Evolutionary conservation across 2,113 vertebrate genomes (phyloP).

Genomic region (human (Homo sapiens)): DNA sequence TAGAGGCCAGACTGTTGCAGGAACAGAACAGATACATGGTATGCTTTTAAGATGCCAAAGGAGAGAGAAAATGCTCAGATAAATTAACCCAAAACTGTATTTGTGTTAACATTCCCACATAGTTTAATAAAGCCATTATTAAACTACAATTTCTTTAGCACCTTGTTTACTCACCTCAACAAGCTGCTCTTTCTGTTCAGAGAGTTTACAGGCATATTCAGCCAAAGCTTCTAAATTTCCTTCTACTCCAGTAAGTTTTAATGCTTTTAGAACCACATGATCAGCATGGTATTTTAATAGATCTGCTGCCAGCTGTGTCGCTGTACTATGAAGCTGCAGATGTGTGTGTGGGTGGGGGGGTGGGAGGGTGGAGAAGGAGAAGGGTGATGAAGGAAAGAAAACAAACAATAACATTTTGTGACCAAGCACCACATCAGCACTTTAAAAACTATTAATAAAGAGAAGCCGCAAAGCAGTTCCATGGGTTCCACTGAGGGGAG

Average conservation of each 20-base stretch:
- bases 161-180: slow-evolving; percentile 89
- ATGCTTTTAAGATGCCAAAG: background rate
- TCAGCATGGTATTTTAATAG: slow-evolving; percentile 93
- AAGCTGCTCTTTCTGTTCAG: slow-evolving; percentile 97
- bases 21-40: background rate
- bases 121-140: background rate
- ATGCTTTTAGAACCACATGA: slow-evolving; percentile 91
- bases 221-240: slow-evolving; percentile 96
- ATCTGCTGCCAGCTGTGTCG: slow-evolving; percentile 90
- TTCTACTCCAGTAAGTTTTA: slow-evolving; percentile 93
- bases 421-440: background rate
- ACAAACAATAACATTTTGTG: background rate
- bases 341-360: background rate
- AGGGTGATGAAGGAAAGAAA: background rate
- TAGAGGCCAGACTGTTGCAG: background rate
- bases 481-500: background rate
- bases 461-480: background rate
- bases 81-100: background rate
- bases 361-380: background rate
- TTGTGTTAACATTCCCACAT: background rate
- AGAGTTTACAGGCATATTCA: slow-evolving; percentile 92
- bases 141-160: background rate
- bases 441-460: background rate
- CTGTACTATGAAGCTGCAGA: slow-evolving; percentile 92
- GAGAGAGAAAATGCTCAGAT: background rate